Base-by-base conservation (phyloP, 2,113 vertebrate species). In the Pedetes capensis region DNA sequence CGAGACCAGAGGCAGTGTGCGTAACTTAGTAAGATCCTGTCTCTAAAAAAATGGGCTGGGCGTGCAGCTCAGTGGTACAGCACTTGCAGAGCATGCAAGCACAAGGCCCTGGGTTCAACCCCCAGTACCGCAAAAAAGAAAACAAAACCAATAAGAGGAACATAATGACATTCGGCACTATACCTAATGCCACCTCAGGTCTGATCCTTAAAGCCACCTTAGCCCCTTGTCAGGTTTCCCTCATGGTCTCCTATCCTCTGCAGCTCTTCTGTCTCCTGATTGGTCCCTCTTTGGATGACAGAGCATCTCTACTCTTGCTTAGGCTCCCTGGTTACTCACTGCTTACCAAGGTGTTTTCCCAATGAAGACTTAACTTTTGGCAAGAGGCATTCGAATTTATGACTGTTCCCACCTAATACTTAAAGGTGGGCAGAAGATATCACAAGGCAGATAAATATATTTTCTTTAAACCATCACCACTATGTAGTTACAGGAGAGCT, bases 401-500 rank as follows among this genome's bases (percentile, higher is more conserved):
- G 6, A 34, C 32, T 72, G 14, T 8, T 59, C 2, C 39, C 44
- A n/a, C 17, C 1, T 69, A 23, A 20, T 6, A 79, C 4, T 51
- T 68, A 8, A 49, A 47, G 55, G 20, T 37, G 12, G 8, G 6
- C 25, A 34, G 66, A 29, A 42, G 32, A 68, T 32, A 13, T 91
- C 61, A 80, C 2, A 18, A 34, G 13, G 39, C 39, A 69, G 20
- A n/a, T 32, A 55, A 3, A 37, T 18, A 47, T n/a, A 34, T 57
- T 18, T 39, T 47, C 69, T 86, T 61, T 49, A 78, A 86, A 20
- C 37, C 34, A 55, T n/a, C 5, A 10, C 39, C 6, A 47, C 44
- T 44, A 6, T 83, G 37, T 89, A 80, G 29, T 97, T 97, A 14
- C 97, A 98, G 98, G 93, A 92, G 89, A 97, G 55, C 61, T 96